Evolutionary conservation across 2,113 vertebrate genomes (phyloP).

Genomic region (Dromaius novaehollandiae): DNA sequence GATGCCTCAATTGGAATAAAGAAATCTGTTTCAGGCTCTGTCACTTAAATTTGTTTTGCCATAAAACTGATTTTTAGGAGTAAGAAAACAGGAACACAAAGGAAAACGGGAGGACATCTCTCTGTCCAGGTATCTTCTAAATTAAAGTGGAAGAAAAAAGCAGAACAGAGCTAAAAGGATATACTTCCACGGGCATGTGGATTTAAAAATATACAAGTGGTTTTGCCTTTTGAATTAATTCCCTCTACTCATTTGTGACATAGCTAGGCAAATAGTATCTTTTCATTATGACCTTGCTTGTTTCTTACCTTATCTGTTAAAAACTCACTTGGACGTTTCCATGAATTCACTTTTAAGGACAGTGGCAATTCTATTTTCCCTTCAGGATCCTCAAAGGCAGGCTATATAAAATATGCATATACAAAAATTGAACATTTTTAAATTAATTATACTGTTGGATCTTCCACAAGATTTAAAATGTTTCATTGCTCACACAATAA

Average conservation of each 20-base stretch:
- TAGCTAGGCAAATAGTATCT: background rate
- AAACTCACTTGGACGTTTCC: constrained; percentile 90
- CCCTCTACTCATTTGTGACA: background rate
- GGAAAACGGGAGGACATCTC: background rate
- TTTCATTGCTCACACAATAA: background rate
- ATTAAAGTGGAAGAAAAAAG: background rate
- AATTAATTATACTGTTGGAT: background rate
- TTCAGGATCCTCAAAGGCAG: constrained; percentile 90
- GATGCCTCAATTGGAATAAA: background rate
- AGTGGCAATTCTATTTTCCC: constrained; percentile 86
- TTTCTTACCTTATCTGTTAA: constrained; percentile 79
- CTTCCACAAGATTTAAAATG: background rate
- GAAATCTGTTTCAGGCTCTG: background rate
- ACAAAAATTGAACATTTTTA: background rate
- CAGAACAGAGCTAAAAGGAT: background rate
- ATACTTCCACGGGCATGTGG: background rate
- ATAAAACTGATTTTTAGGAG: background rate
- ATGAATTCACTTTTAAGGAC: constrained; percentile 85
- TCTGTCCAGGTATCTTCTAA: background rate
- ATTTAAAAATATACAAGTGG: background rate
- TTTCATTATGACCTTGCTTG: background rate
- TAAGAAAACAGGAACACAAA: background rate
- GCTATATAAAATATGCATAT: constrained; percentile 64
- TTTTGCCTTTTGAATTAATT: background rate
- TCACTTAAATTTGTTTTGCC: background rate